Base-by-base conservation (phyloP, 2,888 invertebrate species). In the Gortyna flavago region DNA sequence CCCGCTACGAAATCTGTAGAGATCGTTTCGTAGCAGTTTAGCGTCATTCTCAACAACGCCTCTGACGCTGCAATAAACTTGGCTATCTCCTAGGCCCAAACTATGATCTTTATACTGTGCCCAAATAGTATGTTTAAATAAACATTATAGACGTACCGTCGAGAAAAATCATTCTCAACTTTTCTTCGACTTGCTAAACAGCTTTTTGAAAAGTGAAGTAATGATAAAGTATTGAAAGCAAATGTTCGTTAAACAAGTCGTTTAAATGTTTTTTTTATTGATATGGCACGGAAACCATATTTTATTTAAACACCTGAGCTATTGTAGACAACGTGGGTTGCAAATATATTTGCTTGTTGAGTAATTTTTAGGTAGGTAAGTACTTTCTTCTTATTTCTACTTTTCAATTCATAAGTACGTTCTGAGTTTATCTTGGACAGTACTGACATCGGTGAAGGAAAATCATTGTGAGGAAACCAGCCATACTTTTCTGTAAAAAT, bases 281-380 rank as follows among this genome's bases (percentile, higher is more conserved):
- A 41, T 38, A 62, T 25, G 51, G 59, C 72, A 77, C 29, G 64
- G 74, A 70, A 25, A 54, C 8, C 25, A 54, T 54, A 25, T 54
- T 54, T 54, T 79, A 48, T 83, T 82, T 66, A 59, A 59, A 83
- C 79, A 83, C 35, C 79, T 83, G 72, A 73, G 35, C 57, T 62
- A 70, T 65, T 65, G 54, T 66, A 61, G 64, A 75, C 75, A 64
- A 41, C 25, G 11, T 65, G 38, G 6, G 29, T n/a, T 44, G 41
- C 9, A 54, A 38, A 35, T 48, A 32, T 66, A 44, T 80, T 66
- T 66, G 35, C 21, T 6, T 25, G 16, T 29, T 70, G 54, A 79
- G 54, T 64, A 59, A 77, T 57, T 32, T 25, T 44, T 76, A 21
- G n/a, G n/a, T n/a, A n/a, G n/a, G 8, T 8, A 54, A 25, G 51